Evolutionary conservation across 2,113 vertebrate species (phyloP), one percentile per base, ranked within the genome.

Genomic region (Ctenomys sociabilis): DNA sequence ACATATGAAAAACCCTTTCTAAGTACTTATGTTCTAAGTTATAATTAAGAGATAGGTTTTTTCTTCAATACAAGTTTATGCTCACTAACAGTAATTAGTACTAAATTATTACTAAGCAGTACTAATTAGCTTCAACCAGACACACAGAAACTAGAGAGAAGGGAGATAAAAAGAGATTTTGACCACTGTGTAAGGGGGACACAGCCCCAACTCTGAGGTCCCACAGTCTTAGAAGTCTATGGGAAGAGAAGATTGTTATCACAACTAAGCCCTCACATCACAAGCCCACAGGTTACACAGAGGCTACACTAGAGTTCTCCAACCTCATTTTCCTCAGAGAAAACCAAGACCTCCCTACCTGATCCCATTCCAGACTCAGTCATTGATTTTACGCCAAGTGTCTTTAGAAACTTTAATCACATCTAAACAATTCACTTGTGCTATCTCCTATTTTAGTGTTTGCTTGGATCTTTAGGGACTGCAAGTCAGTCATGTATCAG

Each of bases 71-170:
- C 1, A 81, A 17, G 22, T 7, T 77, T 3, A 43, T 35, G 85
- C 88, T 95, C 85, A 16, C 90, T 35, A 35, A 37, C 90, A 82
- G 16, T 11, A 22, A n/a, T n/a, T n/a, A n/a, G n/a, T n/a, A n/a
- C n/a, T n/a, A n/a, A n/a, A n/a, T n/a, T n/a, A n/a, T n/a, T n/a
- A n/a, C n/a, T n/a, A n/a, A n/a, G n/a, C 24, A 85, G 6, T 0
- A n/a, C 10, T 59, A 72, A 59, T 89, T 49, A 57, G 35, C 24
- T 77, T 88, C 59, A 92, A 91, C 8, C 43, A 70, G 13, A 81
- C 32, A 72, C 82, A 4, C 30, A 92, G 21, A 70, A 85, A 16
- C 0, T 24, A 7, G 7, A 88, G 24, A 82, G 57, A 12, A 72
- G 17, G 49, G 40, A 81, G 10, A 32, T 1, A 32, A 0, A 26